Conservation (phyloP, 2,113 vertebrate species). For the Zosterops borbonicus region DNA sequence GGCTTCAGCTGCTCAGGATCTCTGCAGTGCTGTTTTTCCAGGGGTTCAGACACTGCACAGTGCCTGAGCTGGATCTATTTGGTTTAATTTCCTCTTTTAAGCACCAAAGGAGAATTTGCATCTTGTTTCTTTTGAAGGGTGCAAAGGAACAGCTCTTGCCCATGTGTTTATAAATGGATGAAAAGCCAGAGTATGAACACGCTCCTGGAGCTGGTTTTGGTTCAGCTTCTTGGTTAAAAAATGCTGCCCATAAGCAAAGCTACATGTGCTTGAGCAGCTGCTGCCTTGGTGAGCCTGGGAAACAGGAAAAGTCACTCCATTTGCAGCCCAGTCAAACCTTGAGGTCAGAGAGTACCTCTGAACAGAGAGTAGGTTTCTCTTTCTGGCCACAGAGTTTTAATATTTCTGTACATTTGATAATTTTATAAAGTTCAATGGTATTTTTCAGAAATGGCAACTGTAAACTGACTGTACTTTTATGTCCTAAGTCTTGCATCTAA, state of each 20-base stretch:
- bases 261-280: neutral
- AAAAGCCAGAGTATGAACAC: neutral
- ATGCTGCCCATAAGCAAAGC: neutral
- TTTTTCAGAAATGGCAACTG: neutral
- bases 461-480: neutral
- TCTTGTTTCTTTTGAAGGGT: neutral
- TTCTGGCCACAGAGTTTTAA: neutral
- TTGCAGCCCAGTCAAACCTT: neutral
- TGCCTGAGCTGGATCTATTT: neutral
- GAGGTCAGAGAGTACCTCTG: neutral
- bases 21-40: neutral
- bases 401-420: neutral
- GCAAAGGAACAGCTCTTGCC: neutral
- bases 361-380: neutral
- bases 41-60: neutral
- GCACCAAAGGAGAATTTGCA: neutral
- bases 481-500: neutral
- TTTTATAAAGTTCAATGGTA: neutral
- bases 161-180: fast-evolving
- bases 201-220: neutral
- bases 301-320: neutral
- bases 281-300: neutral
- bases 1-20: neutral
- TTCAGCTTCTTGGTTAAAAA: neutral
- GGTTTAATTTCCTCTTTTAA: neutral